Evolutionary conservation across 2,888 invertebrate species (phyloP).

Genomic region (Cephalotes varians): DNA sequence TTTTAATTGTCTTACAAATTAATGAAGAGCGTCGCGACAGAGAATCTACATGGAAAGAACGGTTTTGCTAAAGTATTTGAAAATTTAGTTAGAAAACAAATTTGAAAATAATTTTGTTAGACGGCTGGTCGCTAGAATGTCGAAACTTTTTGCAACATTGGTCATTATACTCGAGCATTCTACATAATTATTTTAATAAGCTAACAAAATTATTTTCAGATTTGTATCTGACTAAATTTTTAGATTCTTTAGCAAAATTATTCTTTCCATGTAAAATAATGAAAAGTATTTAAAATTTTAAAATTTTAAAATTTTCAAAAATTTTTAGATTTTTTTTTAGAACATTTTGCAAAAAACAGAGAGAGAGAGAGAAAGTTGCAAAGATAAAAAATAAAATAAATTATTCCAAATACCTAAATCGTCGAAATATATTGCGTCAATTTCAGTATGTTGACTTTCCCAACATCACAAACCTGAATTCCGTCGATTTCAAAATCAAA

Average conservation of each 20-base stretch:
- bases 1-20: constrained; percentile 9
- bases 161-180: too few relatives aligned
- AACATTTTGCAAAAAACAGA: neutral
- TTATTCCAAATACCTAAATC: neutral
- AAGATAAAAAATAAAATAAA: neutral
- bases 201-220: too few relatives aligned
- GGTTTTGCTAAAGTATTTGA: too few relatives aligned
- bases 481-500: neutral
- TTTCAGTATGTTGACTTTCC: neutral
- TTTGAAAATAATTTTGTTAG: too few relatives aligned
- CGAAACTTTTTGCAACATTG: too few relatives aligned
- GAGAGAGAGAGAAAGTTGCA: too few relatives aligned
- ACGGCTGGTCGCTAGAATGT: too few relatives aligned
- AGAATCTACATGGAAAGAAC: neutral
- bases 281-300: neutral
- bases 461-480: neutral
- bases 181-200: too few relatives aligned
- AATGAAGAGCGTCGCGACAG: constrained; percentile 11
- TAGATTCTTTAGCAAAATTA: too few relatives aligned
- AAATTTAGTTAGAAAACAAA: too few relatives aligned
- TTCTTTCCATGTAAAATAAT: neutral
- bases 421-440: neutral
- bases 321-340: neutral
- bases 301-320: neutral
- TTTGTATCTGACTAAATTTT: too few relatives aligned